Percentiles rank a stretch among this genome's conserved stretches.
Conservation (phyloP, 2,888 invertebrate genomes). For the Lasius fuliginosus region DNA sequence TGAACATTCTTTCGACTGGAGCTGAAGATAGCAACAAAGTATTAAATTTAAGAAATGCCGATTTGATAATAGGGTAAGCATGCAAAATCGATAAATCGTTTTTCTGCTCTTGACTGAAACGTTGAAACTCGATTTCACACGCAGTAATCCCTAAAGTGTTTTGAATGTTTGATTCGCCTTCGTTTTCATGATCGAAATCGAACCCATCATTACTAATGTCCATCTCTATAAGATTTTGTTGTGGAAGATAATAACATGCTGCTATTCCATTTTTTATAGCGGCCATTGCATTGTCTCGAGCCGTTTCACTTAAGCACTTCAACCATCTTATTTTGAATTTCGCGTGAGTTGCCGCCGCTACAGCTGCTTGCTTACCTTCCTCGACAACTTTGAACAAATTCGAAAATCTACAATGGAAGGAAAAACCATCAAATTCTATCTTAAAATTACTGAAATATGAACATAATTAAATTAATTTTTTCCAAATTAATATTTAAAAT, state of each 20-base stretch:
- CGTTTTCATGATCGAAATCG: constrained; percentile 1
- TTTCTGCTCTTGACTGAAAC: not conserved
- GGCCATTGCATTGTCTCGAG: not conserved
- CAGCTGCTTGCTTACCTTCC: not conserved
- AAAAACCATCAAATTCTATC: not conserved
- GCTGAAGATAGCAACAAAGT: constrained; percentile 57
- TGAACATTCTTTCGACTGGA: constrained; percentile 56
- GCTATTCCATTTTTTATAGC: constrained; percentile 19
- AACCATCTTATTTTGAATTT: constrained; percentile 28
- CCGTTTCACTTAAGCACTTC: not conserved
- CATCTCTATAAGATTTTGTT: not conserved
- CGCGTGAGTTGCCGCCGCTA: not conserved
- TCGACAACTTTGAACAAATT: constrained; percentile 16
- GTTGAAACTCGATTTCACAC: constrained; percentile 23
- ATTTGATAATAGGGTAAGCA: not conserved
- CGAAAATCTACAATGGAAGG: constrained; percentile 13
- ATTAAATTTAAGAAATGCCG: constrained; percentile 40
- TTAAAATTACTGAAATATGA: not conserved
- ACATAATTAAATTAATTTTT: not conserved
- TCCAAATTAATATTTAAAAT: not conserved
- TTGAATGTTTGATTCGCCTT: not conserved
- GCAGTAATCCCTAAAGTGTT: not conserved
- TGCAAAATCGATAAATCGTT: constrained; percentile 10
- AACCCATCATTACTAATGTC: not conserved
- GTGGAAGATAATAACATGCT: not conserved